Percentiles rank a stretch among this genome's conserved stretches.
phyloP scores from a whole-genome alignment of 2,888 invertebrate species.

The Serripes groenlandicus region DNA sequence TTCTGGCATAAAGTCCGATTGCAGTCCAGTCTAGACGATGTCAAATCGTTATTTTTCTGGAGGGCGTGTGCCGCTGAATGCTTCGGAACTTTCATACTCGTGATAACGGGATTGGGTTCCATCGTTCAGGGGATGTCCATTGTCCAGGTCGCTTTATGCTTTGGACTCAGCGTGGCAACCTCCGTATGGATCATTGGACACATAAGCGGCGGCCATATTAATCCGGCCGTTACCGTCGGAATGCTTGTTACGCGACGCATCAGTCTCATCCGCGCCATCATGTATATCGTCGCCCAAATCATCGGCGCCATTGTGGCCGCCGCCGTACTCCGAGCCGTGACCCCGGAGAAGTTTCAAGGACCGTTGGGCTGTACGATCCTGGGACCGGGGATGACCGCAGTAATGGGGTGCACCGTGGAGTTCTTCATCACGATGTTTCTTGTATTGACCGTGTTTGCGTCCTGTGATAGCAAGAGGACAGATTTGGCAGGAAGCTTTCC shows the following conservation, averaged over 20 bases:
- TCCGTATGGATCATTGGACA: conserved; percentile 94
- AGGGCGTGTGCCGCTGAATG: conserved; percentile 94
- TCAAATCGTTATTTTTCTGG: conserved; percentile 88
- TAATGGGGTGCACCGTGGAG: conserved; percentile 94
- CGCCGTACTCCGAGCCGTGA: conserved; percentile 90
- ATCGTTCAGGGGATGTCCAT: conserved; percentile 51
- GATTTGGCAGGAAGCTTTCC: conserved; percentile 93
- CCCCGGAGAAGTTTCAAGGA: conserved; percentile 90
- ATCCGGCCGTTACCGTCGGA: conserved; percentile 87
- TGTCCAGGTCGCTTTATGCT: conserved; percentile 94
- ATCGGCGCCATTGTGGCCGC: conserved; percentile 97
- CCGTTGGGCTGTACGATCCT: conserved; percentile 93
- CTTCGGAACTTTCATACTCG: conserved; percentile 94
- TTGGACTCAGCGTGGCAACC: conserved; percentile 95
- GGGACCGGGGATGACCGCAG: conserved; percentile 86
- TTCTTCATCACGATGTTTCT: conserved; percentile 94
- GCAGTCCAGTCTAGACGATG: conserved; percentile 71
- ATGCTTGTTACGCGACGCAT: conserved; percentile 93
- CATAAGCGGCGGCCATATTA: conserved; percentile 90
- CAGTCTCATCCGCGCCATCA: conserved; percentile 90
- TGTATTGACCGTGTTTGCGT: conserved; percentile 93
- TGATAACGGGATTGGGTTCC: conserved; percentile 93
- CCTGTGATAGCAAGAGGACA: conserved; percentile 92
- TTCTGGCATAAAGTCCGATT: not conserved
- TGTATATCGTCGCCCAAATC: conserved; percentile 96